Percentiles rank a stretch among this genome's conserved stretches.
phyloP scores from a whole-genome alignment of 1,140 invertebrate species.

The Manduca sexta region DNA sequence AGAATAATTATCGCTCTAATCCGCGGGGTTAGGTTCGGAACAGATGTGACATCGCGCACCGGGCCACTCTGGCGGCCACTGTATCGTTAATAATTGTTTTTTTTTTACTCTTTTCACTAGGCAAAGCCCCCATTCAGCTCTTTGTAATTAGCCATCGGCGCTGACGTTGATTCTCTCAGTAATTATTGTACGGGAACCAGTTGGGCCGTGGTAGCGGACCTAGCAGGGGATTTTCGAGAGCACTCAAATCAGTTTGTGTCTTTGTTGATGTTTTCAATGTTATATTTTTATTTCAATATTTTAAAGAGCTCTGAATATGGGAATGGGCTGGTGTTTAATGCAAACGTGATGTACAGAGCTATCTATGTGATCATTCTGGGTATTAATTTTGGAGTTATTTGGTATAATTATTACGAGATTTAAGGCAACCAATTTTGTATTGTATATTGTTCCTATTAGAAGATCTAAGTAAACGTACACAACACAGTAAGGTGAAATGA shows the following conservation, averaged over 20 bases:
- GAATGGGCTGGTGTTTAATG: background rate
- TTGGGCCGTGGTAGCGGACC: constrained; percentile 26
- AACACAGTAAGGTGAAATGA: too few relatives aligned
- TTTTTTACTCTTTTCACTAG: constrained; percentile 55
- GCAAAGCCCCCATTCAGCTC: constrained; percentile 56
- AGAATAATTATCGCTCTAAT: constrained; percentile 69
- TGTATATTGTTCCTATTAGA: too few relatives aligned
- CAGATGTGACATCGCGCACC: constrained; percentile 64
- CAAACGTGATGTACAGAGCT: too few relatives aligned
- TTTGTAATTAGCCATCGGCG: constrained; percentile 68
- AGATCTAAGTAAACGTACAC: too few relatives aligned
- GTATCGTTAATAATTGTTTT: constrained; percentile 69
- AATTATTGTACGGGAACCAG: constrained; percentile 49
- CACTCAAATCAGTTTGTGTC: constrained; percentile 7
- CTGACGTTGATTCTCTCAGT: constrained; percentile 56
- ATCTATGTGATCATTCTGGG: too few relatives aligned
- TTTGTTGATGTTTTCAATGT: constrained; percentile 4
- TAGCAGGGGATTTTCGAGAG: constrained; percentile 22
- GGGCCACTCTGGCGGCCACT: constrained; percentile 61
- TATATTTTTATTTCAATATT: constrained; percentile 1
- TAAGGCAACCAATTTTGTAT: too few relatives aligned
- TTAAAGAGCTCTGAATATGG: background rate
- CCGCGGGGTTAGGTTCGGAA: constrained; percentile 49
- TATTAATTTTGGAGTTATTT: too few relatives aligned
- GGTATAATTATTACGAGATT: too few relatives aligned